These are phyloP conservation scores for Macrotis lagotis DNA, from an alignment of 2,113 vertebrate species.

Conservation along the genomic window DNA sequence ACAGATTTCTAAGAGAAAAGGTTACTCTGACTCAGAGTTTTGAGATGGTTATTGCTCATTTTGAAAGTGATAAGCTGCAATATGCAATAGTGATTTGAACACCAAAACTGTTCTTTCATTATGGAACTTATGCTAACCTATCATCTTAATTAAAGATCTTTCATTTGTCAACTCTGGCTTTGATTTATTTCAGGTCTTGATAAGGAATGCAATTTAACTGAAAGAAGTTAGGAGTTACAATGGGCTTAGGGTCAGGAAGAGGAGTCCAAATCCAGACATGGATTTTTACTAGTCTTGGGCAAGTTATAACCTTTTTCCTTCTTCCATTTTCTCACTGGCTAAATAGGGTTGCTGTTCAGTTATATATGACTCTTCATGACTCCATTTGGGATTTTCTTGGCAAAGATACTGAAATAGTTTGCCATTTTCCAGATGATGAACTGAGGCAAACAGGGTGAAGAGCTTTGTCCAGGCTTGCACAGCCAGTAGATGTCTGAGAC, in stretches of 20 bases:
- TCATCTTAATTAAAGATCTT: too few species aligned
- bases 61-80: neutral
- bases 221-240: neutral
- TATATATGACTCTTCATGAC: too few species aligned
- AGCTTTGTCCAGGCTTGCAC: too few species aligned
- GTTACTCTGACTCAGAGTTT: neutral
- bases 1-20: neutral
- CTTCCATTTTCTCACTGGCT: neutral
- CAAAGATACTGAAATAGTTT: too few species aligned
- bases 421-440: too few species aligned
- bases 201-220: neutral
- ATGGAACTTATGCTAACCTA: too few species aligned
- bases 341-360: neutral
- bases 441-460: too few species aligned
- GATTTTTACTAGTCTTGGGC: neutral
- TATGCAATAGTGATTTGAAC: neutral
- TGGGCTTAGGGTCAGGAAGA: too few species aligned
- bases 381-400: too few species aligned
- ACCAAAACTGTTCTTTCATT: neutral
- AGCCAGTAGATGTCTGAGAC: too few species aligned
- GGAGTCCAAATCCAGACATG: neutral
- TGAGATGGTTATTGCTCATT: neutral
- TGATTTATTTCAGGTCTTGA: too few species aligned
- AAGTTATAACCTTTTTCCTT: neutral
- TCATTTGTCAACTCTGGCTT: too few species aligned